These are phyloP conservation scores for Myrmophylax atrothorax DNA, from an alignment of 2,113 vertebrate species.

Conservation along the genomic window DNA sequence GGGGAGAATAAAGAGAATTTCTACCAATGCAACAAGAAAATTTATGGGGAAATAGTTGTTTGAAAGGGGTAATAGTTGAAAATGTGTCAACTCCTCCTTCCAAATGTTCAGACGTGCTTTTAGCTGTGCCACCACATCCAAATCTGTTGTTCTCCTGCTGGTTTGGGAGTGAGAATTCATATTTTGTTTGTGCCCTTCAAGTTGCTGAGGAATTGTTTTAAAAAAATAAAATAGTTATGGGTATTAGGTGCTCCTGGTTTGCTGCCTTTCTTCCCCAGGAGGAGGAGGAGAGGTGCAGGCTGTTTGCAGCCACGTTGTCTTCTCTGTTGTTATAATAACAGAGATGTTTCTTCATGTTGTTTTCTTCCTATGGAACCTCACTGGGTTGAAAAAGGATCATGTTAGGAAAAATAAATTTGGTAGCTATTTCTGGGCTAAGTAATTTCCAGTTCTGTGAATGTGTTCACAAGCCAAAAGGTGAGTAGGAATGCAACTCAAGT, in stretches of 20 bases:
- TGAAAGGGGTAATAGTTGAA: constrained; percentile 11
- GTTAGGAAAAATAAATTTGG: background rate
- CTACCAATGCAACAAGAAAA: background rate
- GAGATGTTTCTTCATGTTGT: rapidly evolving
- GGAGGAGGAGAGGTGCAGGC: background rate
- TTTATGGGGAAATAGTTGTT: constrained; percentile 32
- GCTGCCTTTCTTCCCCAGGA: background rate
- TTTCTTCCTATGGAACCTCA: background rate
- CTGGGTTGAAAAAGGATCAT: background rate
- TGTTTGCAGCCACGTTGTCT: background rate
- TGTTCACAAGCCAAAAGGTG: background rate
- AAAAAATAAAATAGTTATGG: background rate
- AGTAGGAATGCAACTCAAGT: rapidly evolving
- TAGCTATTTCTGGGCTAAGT: background rate
- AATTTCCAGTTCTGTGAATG: background rate
- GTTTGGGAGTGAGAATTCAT: background rate
- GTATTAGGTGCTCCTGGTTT: background rate
- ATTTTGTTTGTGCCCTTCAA: background rate
- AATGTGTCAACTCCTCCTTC: constrained; percentile 40
- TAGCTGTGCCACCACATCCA: background rate
- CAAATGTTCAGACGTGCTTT: background rate
- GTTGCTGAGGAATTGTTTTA: background rate
- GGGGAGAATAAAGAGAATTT: constrained; percentile 24
- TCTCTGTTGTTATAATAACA: background rate
- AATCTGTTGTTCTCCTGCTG: background rate